A percentile compares a stretch with the other conserved stretches of the same genome.
Evolutionary conservation across 1,140 invertebrate species (phyloP).

Genomic region (Zaprionus inermis): DNA sequence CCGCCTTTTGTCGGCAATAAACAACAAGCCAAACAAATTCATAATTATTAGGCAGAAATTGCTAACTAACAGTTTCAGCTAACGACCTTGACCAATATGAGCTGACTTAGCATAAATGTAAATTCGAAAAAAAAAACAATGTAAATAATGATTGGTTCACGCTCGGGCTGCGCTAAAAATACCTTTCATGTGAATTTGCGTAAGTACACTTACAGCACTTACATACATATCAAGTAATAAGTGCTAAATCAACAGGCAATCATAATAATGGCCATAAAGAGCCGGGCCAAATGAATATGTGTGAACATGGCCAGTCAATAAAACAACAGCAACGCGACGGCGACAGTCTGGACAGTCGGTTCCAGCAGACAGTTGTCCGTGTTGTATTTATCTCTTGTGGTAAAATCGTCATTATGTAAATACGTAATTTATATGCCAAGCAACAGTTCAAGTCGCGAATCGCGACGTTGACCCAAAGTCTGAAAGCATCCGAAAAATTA

Average conservation of each 20-base stretch:
- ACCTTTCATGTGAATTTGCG: constrained; percentile 58
- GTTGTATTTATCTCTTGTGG: not conserved
- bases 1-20: not conserved
- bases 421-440: constrained; percentile 67
- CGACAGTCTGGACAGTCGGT: not conserved
- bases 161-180: constrained; percentile 35
- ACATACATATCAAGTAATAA: constrained; percentile 52
- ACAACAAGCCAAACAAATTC: constrained; percentile 20
- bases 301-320: constrained; percentile 56
- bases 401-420: constrained; percentile 24
- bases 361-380: constrained; percentile 1
- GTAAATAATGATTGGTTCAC: constrained; percentile 49
- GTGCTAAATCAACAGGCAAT: constrained; percentile 59
- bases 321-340: constrained; percentile 40
- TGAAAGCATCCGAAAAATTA: not conserved
- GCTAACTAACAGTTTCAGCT: constrained; percentile 46
- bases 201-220: constrained; percentile 43
- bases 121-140: constrained; percentile 49
- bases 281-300: constrained; percentile 45
- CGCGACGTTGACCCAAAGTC: not conserved
- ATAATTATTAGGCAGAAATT: constrained; percentile 22
- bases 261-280: constrained; percentile 71
- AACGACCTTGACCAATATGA: constrained; percentile 66
- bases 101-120: constrained; percentile 59
- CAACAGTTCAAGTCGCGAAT: constrained; percentile 46